Conservation (phyloP, 1,140 invertebrate genomes). For the Neodiprion pinetum region DNA sequence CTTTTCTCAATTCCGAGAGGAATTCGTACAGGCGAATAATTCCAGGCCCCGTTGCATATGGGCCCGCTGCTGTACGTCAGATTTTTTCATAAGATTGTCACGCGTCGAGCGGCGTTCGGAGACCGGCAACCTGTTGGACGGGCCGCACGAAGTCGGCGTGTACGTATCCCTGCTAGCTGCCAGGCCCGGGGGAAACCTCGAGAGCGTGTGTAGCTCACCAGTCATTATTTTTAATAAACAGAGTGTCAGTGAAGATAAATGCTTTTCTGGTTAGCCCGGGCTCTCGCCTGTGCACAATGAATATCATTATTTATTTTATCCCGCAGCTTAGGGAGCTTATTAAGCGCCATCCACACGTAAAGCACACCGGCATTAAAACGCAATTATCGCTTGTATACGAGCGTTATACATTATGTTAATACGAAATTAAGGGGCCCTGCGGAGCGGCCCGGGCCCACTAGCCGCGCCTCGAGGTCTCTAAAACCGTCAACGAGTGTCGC, state of each 20-base stretch:
- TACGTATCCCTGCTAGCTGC: neutral
- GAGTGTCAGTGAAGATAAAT: slow-evolving; percentile 7
- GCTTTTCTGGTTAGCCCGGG: slow-evolving; percentile 1
- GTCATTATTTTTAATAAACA: slow-evolving; percentile 8
- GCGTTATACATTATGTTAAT: slow-evolving; percentile 1
- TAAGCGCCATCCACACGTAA: slow-evolving; percentile 6
- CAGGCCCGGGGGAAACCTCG: neutral
- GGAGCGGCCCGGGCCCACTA: no score
- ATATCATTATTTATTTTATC: slow-evolving; percentile 8
- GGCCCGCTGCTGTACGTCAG: neutral
- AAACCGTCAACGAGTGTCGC: no score
- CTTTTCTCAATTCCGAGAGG: no score
- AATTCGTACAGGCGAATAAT: no score
- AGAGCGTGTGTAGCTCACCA: slow-evolving; percentile 4
- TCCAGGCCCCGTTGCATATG: no score
- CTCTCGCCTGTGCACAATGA: slow-evolving; percentile 1
- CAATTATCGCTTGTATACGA: neutral
- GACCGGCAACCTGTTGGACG: neutral
- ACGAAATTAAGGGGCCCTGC: neutral
- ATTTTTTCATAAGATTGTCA: neutral
- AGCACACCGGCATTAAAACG: slow-evolving; percentile 1
- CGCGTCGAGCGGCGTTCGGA: no score
- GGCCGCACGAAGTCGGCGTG: neutral
- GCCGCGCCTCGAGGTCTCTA: no score
- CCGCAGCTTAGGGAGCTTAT: slow-evolving; percentile 6